Evolutionary conservation across 1,140 invertebrate genomes (phyloP).

Genomic region (Drosophila lacteicornis): DNA sequence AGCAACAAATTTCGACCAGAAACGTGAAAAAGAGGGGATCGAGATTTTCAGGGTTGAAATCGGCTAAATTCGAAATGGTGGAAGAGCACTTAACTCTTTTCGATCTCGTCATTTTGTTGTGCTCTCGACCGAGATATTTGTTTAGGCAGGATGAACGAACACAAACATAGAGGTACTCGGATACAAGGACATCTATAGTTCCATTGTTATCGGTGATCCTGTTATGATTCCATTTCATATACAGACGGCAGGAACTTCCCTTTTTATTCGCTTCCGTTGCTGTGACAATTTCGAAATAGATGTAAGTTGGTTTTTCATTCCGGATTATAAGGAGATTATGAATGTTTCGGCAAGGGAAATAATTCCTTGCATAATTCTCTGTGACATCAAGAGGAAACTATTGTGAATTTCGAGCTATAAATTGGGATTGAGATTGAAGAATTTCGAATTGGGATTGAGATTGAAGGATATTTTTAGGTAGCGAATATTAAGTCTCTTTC

Average conservation of each 20-base stretch:
- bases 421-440: no score
- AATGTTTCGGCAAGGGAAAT: constrained; percentile 10
- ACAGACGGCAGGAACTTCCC: constrained; percentile 14
- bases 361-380: constrained; percentile 26
- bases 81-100: constrained; percentile 19
- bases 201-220: constrained; percentile 51
- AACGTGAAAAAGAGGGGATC: neutral
- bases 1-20: constrained; percentile 16
- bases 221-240: constrained; percentile 71
- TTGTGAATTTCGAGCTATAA: neutral
- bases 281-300: constrained; percentile 39
- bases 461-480: neutral
- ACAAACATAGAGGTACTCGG: constrained; percentile 31
- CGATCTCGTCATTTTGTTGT: constrained; percentile 45
- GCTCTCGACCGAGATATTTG: constrained; percentile 56
- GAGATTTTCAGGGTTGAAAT: constrained; percentile 7
- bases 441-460: neutral
- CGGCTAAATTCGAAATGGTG: constrained; percentile 6
- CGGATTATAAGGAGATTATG: constrained; percentile 56
- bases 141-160: constrained; percentile 56
- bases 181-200: constrained; percentile 18
- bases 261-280: constrained; percentile 12
- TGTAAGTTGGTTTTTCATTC: constrained; percentile 53
- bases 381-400: constrained; percentile 14
- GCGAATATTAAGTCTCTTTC: neutral